Evolutionary conservation across 1,140 invertebrate genomes (phyloP).

Genomic region (Scaptomyza montana): DNA sequence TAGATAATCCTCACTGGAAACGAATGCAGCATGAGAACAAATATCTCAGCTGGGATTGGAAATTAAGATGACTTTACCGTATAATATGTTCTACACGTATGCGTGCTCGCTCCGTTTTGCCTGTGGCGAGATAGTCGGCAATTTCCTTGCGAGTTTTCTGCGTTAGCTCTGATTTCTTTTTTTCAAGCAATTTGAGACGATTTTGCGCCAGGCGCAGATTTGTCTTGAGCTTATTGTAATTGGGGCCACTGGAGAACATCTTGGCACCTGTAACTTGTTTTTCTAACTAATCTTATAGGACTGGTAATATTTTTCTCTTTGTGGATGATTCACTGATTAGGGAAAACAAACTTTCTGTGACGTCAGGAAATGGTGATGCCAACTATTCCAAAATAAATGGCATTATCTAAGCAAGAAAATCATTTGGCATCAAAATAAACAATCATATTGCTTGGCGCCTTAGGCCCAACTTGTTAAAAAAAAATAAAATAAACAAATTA

Average conservation of each 20-base stretch:
- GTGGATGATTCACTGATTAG: slow-evolving; percentile 59
- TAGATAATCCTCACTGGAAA: slow-evolving; percentile 96
- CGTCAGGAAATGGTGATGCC: slow-evolving; percentile 46
- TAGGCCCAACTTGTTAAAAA: too few relatives aligned
- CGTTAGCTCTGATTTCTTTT: slow-evolving; percentile 98
- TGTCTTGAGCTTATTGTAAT: slow-evolving; percentile 98
- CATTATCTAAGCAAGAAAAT: too few relatives aligned
- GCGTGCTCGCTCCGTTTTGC: slow-evolving; percentile 96
- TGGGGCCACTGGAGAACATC: slow-evolving; percentile 95
- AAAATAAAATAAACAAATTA: too few relatives aligned
- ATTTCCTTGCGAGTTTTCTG: slow-evolving; percentile 98
- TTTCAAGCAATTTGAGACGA: slow-evolving; percentile 97
- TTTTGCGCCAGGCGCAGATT: slow-evolving; percentile 96
- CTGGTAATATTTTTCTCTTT: slow-evolving; percentile 26
- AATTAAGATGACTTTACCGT: slow-evolving; percentile 82
- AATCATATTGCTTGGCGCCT: too few relatives aligned
- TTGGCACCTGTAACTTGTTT: slow-evolving; percentile 40
- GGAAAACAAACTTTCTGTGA: slow-evolving; percentile 60
- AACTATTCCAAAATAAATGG: not conserved
- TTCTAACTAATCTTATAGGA: not conserved
- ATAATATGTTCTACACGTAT: slow-evolving; percentile 99
- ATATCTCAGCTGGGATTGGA: not conserved
- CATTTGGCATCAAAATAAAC: too few relatives aligned
- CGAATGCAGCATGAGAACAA: not conserved
- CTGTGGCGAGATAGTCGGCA: slow-evolving; percentile 95